These are phyloP conservation scores for Drosophila pseudotalamancana DNA, from an alignment of 2,888 invertebrate genomes.

Conservation along the genomic window DNA sequence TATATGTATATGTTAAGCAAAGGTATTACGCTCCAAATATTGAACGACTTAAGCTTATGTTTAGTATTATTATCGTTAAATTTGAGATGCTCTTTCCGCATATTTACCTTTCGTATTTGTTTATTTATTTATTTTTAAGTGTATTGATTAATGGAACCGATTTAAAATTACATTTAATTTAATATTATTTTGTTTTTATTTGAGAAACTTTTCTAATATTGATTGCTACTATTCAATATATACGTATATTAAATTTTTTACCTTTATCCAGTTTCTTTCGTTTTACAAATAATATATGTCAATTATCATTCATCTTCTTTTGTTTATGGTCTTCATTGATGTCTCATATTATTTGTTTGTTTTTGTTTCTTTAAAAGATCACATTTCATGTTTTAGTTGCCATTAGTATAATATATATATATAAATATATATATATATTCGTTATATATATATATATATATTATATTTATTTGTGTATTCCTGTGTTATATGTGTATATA, in stretches of 20 bases:
- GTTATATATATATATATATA: constrained; percentile 57
- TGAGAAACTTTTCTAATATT: constrained; percentile 52
- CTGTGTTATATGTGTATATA: constrained; percentile 68
- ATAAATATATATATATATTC: constrained; percentile 42
- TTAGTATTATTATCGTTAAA: constrained; percentile 29
- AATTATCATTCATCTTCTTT: constrained; percentile 28
- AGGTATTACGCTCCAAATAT: constrained; percentile 41
- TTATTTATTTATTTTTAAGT: constrained; percentile 30
- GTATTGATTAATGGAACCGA: constrained; percentile 62
- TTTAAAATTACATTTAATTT: constrained; percentile 54
- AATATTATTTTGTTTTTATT: constrained; percentile 14
- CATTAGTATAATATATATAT: constrained; percentile 75
- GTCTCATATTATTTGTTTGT: constrained; percentile 50
- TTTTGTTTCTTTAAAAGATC: constrained; percentile 82
- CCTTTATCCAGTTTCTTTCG: constrained; percentile 55
- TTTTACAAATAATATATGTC: constrained; percentile 59
- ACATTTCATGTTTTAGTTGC: constrained; percentile 82
- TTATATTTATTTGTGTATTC: constrained; percentile 64
- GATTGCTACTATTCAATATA: constrained; percentile 45
- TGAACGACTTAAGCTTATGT: constrained; percentile 55
- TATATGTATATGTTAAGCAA: constrained; percentile 64
- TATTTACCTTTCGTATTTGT: constrained; percentile 48
- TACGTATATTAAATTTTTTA: constrained; percentile 39
- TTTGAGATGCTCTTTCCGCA: constrained; percentile 33
- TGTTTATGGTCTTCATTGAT: constrained; percentile 42